Evolutionary conservation across 2,888 invertebrate genomes (phyloP).

Genomic region (Geophilus truncorum): DNA sequence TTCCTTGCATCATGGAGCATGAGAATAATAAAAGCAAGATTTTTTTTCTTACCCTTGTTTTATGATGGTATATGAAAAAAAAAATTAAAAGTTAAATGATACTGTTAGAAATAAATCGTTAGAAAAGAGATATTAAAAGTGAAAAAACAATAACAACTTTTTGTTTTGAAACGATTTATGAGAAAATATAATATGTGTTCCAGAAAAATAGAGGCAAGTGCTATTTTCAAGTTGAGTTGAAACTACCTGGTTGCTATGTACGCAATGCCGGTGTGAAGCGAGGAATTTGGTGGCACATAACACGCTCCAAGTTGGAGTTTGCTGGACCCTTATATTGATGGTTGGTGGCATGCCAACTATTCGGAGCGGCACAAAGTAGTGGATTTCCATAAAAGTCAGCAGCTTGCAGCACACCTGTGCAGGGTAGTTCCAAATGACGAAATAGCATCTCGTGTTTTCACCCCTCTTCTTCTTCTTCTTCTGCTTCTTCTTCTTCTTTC

Average conservation of each 20-base stretch:
- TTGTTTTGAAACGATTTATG: not conserved
- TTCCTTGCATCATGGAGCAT: constrained; percentile 13
- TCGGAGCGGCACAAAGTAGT: constrained; percentile 21
- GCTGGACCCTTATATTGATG: constrained; percentile 1
- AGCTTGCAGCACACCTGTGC: constrained; percentile 6
- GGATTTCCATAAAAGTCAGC: constrained; percentile 21
- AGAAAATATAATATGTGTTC: not conserved
- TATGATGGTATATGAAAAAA: not conserved
- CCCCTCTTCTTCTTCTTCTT: not conserved
- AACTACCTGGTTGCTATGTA: constrained; percentile 13
- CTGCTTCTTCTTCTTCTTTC: not conserved
- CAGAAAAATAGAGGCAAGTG: not conserved
- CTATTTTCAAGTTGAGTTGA: not conserved
- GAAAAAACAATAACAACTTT: not conserved
- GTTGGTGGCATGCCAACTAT: constrained; percentile 21
- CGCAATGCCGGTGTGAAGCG: not conserved
- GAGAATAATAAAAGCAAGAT: not conserved
- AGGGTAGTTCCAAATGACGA: not conserved
- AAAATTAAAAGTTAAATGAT: not conserved
- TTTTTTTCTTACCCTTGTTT: not conserved
- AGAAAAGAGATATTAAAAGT: not conserved
- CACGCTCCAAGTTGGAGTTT: constrained; percentile 10
- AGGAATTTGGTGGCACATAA: constrained; percentile 18
- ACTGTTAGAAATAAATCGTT: not conserved
- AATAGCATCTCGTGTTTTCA: constrained; percentile 10